Evolutionary conservation across 2,113 vertebrate genomes (phyloP).

Genomic region (Ivindomyrus marchei): DNA sequence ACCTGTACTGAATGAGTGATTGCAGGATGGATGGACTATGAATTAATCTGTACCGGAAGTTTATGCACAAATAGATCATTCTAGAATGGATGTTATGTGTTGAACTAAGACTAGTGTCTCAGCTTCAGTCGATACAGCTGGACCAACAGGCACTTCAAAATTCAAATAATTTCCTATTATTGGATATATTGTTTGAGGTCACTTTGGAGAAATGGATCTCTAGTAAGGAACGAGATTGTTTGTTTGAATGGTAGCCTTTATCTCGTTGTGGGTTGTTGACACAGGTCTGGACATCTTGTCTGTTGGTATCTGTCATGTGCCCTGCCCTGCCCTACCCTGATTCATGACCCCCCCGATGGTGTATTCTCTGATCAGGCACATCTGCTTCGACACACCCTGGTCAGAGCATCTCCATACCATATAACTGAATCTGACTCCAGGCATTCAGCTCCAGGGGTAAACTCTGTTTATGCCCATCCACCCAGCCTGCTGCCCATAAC

Average conservation of each 20-base stretch:
- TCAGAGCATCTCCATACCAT: conserved; percentile 18
- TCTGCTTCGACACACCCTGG: conserved; percentile 25
- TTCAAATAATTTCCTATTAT: not conserved
- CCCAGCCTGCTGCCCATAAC: not conserved
- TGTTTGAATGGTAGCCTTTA: not conserved
- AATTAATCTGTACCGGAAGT: conserved; percentile 23
- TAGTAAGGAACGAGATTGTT: not conserved
- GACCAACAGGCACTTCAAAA: not conserved
- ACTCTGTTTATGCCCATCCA: not conserved
- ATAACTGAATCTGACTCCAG: conserved; percentile 23
- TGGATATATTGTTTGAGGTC: not conserved
- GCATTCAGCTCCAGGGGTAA: conserved; percentile 31
- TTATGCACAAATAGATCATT: not conserved
- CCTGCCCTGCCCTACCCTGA: not conserved
- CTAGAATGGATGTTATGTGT: not conserved
- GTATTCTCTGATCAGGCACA: conserved; percentile 30
- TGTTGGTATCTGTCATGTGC: not conserved
- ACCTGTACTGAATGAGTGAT: not conserved
- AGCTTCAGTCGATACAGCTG: not conserved
- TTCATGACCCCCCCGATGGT: not conserved
- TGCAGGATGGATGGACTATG: not conserved
- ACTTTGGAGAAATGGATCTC: not conserved
- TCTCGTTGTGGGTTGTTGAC: not conserved
- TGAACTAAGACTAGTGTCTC: not conserved
- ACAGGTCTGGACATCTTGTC: not conserved